Percentiles rank a stretch among this genome's conserved stretches.
phyloP scores from a whole-genome alignment of 2,888 invertebrate genomes.

The Agonopterix alstromeriana region DNA sequence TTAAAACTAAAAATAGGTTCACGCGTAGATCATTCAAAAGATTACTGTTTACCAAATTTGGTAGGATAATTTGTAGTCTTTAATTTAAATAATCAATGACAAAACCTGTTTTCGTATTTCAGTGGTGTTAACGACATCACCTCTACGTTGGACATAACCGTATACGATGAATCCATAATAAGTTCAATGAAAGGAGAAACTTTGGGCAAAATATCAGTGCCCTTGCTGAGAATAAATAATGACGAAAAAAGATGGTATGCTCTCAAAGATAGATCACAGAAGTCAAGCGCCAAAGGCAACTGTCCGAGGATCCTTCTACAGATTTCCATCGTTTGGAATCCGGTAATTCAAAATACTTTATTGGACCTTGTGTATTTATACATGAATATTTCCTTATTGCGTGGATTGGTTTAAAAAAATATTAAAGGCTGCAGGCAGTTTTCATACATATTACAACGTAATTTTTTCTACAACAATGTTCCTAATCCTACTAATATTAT shows the following conservation, averaged over 20 bases:
- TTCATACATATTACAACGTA: no score
- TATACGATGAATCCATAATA: conserved; percentile 57
- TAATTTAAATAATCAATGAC: background rate
- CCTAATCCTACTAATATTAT: background rate
- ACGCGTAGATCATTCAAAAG: background rate
- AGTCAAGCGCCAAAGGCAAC: conserved; percentile 48
- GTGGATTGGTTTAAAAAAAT: no score
- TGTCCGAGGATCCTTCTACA: conserved; percentile 58
- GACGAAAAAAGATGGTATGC: conserved; percentile 65
- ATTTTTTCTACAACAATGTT: background rate
- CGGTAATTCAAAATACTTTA: conserved; percentile 33
- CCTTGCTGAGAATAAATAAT: conserved; percentile 53
- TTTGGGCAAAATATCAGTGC: conserved; percentile 58
- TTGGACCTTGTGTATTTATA: no score
- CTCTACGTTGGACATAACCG: conserved; percentile 54
- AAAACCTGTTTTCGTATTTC: conserved; percentile 16
- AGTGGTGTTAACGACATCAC: conserved; percentile 60
- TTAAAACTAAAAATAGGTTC: no score
- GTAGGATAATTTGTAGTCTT: background rate
- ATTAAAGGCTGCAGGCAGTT: no score
- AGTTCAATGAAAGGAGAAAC: conserved; percentile 44
- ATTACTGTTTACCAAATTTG: background rate
- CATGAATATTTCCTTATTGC: no score
- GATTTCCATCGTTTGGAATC: conserved; percentile 66
- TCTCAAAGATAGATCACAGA: conserved; percentile 51